Percentiles rank a stretch among this genome's conserved stretches.
Conservation (phyloP, 2,797 vertebrate species). For the Pipistrellus kuhlii region DNA sequence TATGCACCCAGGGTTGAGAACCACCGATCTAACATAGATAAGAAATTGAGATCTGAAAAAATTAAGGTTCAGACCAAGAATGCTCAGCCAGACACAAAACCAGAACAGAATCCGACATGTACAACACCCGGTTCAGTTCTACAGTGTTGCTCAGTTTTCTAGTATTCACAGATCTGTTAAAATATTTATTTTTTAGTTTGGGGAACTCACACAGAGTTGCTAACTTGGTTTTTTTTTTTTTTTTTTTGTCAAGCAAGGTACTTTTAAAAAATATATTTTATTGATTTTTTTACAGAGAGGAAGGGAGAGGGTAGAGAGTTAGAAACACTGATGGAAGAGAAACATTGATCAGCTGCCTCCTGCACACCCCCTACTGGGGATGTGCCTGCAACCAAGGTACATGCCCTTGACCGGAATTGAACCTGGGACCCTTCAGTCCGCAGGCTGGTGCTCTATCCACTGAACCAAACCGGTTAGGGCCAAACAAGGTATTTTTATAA, state of each 20-base stretch:
- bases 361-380: no score
- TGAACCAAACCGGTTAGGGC: no score
- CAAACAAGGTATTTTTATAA: slow-evolving; percentile 41
- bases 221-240: neutral
- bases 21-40: neutral
- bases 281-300: no score
- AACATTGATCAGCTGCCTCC: no score
- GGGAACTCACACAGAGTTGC: neutral
- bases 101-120: neutral
- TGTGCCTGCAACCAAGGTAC: no score
- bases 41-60: neutral
- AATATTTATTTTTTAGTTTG: neutral
- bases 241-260: neutral
- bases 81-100: neutral
- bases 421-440: no score
- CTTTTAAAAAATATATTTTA: slow-evolving; percentile 15
- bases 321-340: no score
- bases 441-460: no score
- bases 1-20: neutral
- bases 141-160: neutral
- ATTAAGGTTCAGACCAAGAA: neutral
- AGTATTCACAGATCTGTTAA: neutral
- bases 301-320: no score
- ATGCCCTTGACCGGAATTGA: no score
- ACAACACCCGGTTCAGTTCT: neutral